A percentile compares a stretch with the other conserved stretches of the same genome.
These are phyloP conservation scores for Morpho deidamia DNA, from an alignment of 2,888 invertebrate genomes.

Conservation along the genomic window DNA sequence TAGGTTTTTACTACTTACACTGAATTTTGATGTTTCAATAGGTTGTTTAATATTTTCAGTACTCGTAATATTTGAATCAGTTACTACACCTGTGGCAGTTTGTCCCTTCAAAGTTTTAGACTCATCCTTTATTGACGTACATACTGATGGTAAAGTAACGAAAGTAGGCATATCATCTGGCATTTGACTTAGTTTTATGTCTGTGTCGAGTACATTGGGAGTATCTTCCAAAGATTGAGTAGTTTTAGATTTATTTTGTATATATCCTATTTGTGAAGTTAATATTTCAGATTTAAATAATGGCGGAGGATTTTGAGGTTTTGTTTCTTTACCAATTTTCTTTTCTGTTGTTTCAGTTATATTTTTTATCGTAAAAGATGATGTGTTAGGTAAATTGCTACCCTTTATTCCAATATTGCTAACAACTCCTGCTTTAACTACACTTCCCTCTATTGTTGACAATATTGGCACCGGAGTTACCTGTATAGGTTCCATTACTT, in stretches of 20 bases:
- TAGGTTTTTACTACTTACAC: not conserved
- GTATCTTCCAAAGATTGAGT: slow-evolving; percentile 1
- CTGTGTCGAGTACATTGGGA: not conserved
- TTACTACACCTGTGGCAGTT: not conserved
- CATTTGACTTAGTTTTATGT: slow-evolving; percentile 1
- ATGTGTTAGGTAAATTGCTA: not conserved
- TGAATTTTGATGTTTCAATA: not conserved
- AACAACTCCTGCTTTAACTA: slow-evolving; percentile 34
- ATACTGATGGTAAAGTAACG: not conserved
- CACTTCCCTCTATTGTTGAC: slow-evolving; percentile 54
- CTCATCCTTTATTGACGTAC: slow-evolving; percentile 1
- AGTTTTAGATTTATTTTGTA: not conserved
- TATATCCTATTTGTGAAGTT: not conserved
- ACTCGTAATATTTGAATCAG: not conserved
- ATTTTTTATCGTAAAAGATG: slow-evolving; percentile 1
- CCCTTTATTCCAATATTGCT: slow-evolving; percentile 1
- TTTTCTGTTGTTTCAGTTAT: slow-evolving; percentile 6
- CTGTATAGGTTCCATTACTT: slow-evolving; percentile 59
- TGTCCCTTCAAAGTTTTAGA: not conserved
- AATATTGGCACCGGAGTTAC: slow-evolving; percentile 59
- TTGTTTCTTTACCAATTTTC: not conserved
- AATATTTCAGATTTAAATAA: slow-evolving; percentile 5
- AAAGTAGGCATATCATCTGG: not conserved
- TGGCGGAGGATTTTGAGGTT: not conserved
- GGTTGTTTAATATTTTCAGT: not conserved